Percentiles rank a stretch among this genome's conserved stretches.
phyloP scores from a whole-genome alignment of 37 sponge, comb jelly and placozoan species.

The Petrosia ficiformis region DNA sequence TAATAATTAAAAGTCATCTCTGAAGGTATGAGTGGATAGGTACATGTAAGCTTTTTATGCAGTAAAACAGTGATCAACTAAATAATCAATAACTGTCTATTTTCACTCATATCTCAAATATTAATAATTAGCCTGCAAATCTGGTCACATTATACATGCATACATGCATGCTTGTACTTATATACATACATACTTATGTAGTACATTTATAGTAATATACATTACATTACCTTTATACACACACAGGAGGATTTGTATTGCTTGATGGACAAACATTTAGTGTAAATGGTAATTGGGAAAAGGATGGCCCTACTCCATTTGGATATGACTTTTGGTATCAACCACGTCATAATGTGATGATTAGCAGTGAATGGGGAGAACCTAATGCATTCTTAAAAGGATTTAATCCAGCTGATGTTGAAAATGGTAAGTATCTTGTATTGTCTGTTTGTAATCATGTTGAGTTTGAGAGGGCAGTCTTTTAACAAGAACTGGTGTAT shows the following conservation, averaged over 20 bases:
- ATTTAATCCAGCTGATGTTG: conserved; percentile 70
- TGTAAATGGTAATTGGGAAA: conserved; percentile 84
- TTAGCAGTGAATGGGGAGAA: conserved; percentile 91
- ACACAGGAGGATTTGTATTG: conserved; percentile 73
- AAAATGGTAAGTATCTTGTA: conserved; percentile 38
- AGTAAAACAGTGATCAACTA: no score
- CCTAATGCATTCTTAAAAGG: conserved; percentile 72
- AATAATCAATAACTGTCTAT: no score
- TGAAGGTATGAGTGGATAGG: no score
- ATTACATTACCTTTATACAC: not conserved
- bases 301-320: conserved; percentile 49
- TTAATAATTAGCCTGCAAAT: no score
- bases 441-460: not conserved
- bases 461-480: not conserved
- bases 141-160: no score
- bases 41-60: no score
- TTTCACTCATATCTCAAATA: no score
- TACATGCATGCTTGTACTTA: no score
- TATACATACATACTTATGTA: not conserved
- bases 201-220: not conserved
- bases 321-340: conserved; percentile 97
- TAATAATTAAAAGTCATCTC: no score
- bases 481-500: not conserved
- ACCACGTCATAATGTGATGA: conserved; percentile 87
- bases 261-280: conserved; percentile 70